phyloP scores from a whole-genome alignment of 2,888 invertebrate genomes.

The Hesperia comma region DNA sequence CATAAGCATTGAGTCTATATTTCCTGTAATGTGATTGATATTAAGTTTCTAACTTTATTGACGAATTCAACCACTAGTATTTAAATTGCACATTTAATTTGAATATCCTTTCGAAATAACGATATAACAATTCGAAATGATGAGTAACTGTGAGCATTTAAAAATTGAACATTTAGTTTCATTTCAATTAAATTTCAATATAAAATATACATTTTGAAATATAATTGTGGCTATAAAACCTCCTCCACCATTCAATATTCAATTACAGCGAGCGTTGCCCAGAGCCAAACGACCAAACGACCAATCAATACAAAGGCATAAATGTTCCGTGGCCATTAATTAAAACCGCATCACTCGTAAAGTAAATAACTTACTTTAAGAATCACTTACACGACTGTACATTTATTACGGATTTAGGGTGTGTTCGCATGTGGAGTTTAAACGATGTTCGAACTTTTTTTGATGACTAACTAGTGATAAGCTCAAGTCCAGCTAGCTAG shows the following conservation, averaged over 20 bases:
- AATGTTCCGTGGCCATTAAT: constrained; percentile 29
- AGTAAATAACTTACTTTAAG: constrained; percentile 36
- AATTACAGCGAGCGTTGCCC: constrained; percentile 30
- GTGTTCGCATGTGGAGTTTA: not conserved
- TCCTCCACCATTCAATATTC: constrained; percentile 34
- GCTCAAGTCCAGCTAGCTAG: too few relatives aligned
- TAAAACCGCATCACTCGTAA: constrained; percentile 36
- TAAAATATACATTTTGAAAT: constrained; percentile 27
- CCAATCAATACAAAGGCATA: constrained; percentile 31
- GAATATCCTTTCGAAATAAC: too few relatives aligned
- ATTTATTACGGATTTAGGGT: constrained; percentile 33
- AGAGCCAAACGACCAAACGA: constrained; percentile 27
- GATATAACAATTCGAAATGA: too few relatives aligned
- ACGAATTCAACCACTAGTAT: too few relatives aligned
- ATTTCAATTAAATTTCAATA: constrained; percentile 4
- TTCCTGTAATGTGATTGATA: too few relatives aligned
- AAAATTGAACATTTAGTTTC: not conserved
- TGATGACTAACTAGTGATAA: too few relatives aligned
- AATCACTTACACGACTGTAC: constrained; percentile 35
- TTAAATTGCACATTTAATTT: too few relatives aligned
- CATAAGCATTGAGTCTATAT: too few relatives aligned
- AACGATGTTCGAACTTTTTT: not conserved
- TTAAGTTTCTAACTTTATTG: too few relatives aligned
- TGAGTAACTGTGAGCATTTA: too few relatives aligned
- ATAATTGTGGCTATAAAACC: constrained; percentile 16